phyloP scores from a whole-genome alignment of 2,797 vertebrate species.

The Neosilurus hyrtlii region DNA sequence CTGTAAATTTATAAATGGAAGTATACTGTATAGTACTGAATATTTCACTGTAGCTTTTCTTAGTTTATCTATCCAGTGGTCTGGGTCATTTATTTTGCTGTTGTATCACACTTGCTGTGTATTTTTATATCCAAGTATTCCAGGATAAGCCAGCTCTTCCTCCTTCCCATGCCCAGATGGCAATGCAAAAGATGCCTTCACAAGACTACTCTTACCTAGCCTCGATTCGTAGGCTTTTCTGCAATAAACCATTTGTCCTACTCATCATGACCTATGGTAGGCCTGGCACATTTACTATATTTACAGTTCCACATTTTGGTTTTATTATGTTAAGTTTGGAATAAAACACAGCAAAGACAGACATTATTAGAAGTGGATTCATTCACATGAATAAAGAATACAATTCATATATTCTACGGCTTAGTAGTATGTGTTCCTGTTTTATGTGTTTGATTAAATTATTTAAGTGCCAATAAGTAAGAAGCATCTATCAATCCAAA shows the following conservation, averaged over 20 bases:
- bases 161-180: constrained; percentile 84
- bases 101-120: constrained; percentile 28
- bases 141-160: constrained; percentile 84
- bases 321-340: background rate
- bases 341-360: background rate
- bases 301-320: background rate
- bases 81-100: background rate
- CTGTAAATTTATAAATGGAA: background rate
- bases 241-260: constrained; percentile 85
- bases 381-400: background rate
- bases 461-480: background rate
- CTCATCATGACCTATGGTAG: constrained; percentile 89
- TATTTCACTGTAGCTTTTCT: background rate
- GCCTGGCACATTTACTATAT: constrained; percentile 41
- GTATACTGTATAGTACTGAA: too few relatives aligned
- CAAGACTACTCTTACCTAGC: constrained; percentile 79
- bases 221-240: constrained; percentile 79
- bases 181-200: constrained; percentile 66
- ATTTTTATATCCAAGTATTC: constrained; percentile 78
- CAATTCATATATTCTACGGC: background rate
- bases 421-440: background rate
- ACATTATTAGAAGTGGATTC: background rate
- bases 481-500: background rate
- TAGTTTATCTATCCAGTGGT: background rate
- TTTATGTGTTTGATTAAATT: background rate